These are phyloP conservation scores for Caenorhabditis panamensis DNA, from an alignment of 2,888 invertebrate genomes.

Conservation along the genomic window DNA sequence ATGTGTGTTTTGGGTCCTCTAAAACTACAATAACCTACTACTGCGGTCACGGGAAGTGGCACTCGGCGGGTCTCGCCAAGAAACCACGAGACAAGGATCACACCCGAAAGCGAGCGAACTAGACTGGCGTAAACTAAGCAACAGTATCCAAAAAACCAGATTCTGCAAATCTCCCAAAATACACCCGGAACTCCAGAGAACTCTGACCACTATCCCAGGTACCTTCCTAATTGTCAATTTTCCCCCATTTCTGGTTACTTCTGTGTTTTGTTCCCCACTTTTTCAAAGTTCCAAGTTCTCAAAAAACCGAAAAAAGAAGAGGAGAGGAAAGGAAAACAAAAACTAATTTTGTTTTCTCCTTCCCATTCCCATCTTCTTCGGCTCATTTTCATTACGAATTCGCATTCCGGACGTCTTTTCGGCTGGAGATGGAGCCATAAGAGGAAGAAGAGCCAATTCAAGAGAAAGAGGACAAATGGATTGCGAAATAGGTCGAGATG, in stretches of 20 bases:
- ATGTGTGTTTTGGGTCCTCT: no score
- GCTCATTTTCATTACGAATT: slow-evolving; percentile 50
- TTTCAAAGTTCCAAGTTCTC: neutral
- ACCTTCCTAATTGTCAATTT: neutral
- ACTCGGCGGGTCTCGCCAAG: no score
- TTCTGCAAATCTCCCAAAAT: neutral
- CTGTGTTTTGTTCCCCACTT: neutral
- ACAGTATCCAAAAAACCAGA: no score
- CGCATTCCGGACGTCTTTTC: slow-evolving; percentile 22
- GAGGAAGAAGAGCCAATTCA: no score
- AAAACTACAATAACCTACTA: no score
- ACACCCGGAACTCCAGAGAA: slow-evolving; percentile 6
- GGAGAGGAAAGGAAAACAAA: slow-evolving; percentile 23
- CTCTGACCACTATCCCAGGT: slow-evolving; percentile 17
- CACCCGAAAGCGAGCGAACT: no score
- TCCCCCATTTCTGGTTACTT: neutral
- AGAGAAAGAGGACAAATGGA: no score
- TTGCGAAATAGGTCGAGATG: neutral
- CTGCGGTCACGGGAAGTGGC: no score
- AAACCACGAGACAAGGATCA: no score
- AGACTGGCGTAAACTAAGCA: no score
- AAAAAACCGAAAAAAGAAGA: slow-evolving; percentile 25
- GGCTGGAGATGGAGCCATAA: slow-evolving; percentile 29
- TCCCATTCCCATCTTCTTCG: slow-evolving; percentile 1
- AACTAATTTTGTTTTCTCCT: slow-evolving; percentile 44